Base-by-base conservation (phyloP, 2,888 invertebrate species). In the Xanthorhoe designata region DNA sequence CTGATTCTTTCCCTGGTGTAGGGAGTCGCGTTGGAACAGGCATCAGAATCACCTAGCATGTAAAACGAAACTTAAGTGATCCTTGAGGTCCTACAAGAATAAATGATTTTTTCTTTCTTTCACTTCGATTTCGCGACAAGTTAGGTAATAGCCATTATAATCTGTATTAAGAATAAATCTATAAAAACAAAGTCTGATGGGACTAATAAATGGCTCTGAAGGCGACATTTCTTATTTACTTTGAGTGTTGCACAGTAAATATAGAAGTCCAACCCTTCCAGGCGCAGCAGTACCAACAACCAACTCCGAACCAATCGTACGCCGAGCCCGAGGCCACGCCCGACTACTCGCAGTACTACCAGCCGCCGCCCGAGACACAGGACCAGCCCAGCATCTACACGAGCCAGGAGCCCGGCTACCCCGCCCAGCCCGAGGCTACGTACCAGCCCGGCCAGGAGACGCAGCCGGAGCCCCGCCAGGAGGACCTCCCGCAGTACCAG, bases 321-420 rank as follows among this genome's bases (percentile, higher is more conserved):
- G 60, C 57, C 18, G 70, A 76, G 69, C 78, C 79, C 2, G 80
- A 80, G 19, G 84, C 81, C 64, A 61, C 78, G 32, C 66, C 80
- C 7, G 83, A 83, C 64, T 83, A 82, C 76, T 55, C 78, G 52
- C 84, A 79, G 61, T 80, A 82, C 76, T 80, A 82, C 74, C 67
- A 75, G 67, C 76, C 70, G 51, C 32, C 69, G 50, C 45, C 65
- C 38, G 72, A 58, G 47, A 64, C 29, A 42, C 49, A 72, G 8
- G 24, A 10, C 9, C 35, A 9, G 29, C 19, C 57, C 72, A 62
- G 19, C 61, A n/a, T n/a, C n/a, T n/a, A n/a, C n/a, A n/a, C n/a
- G 2, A 24, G 24, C 24, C 24, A 24, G 24, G 24, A 24, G 24
- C 24, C 54, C 42, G 10, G 24, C 5, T 6, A 15, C 29, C 24